Percentiles rank a stretch among this genome's conserved stretches.
Evolutionary conservation across 2,113 vertebrate genomes (phyloP).

Genomic region (Neotragus moschatus): DNA sequence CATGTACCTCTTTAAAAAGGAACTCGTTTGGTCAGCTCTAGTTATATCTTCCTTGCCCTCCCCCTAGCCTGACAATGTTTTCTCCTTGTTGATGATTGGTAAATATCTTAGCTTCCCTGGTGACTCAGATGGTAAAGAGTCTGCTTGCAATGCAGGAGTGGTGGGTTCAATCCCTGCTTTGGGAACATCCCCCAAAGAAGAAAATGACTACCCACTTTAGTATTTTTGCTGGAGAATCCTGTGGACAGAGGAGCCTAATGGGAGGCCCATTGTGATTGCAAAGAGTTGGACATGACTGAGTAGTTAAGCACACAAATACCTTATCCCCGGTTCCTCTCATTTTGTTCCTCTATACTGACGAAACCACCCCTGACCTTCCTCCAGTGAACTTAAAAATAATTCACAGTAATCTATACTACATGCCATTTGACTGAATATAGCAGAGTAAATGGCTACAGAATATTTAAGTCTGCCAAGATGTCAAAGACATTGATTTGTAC

Average conservation of each 20-base stretch:
- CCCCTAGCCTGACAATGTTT: background rate
- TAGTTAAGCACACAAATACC: background rate
- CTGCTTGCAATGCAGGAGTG: background rate
- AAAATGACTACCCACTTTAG: background rate
- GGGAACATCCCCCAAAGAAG: background rate
- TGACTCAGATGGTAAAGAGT: background rate
- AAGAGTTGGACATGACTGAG: background rate
- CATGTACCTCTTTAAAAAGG: background rate
- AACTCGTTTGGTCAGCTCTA: background rate
- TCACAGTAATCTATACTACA: background rate
- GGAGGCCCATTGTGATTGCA: background rate
- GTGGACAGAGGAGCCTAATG: background rate
- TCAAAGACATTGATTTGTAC: background rate
- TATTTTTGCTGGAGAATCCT: background rate
- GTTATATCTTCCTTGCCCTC: background rate
- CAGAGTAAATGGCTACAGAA: background rate
- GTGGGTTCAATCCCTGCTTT: background rate
- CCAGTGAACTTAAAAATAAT: background rate
- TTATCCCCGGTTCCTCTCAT: background rate
- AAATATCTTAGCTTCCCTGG: background rate
- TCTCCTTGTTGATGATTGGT: background rate
- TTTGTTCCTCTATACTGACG: background rate
- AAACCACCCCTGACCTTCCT: background rate
- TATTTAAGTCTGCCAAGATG: background rate
- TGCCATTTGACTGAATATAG: background rate